phyloP scores from a whole-genome alignment of 1,140 invertebrate species.

The Atta cephalotes region DNA sequence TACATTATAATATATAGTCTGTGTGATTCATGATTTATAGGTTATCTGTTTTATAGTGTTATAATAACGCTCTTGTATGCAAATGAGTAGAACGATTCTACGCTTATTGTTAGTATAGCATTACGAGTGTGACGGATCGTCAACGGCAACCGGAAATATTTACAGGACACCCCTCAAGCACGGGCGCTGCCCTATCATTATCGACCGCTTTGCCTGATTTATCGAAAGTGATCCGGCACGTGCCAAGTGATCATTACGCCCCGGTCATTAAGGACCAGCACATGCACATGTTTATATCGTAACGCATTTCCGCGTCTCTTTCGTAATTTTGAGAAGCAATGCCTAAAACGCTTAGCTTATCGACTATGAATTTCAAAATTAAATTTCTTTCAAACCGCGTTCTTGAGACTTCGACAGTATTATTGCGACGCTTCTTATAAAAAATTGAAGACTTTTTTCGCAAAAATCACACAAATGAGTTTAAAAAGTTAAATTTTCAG shows the following conservation, averaged over 20 bases:
- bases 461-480: too few relatives aligned
- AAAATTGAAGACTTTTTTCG: not conserved
- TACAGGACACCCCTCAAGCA: constrained; percentile 37
- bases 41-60: constrained; percentile 24
- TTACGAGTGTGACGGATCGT: constrained; percentile 1
- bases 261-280: constrained; percentile 31
- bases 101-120: not conserved
- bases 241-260: constrained; percentile 63
- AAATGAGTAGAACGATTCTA: constrained; percentile 29
- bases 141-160: constrained; percentile 55
- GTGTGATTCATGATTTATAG: not conserved
- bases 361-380: not conserved
- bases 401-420: not conserved
- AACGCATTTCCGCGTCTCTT: constrained; percentile 24
- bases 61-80: constrained; percentile 1
- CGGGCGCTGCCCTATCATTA: constrained; percentile 55
- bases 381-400: not conserved
- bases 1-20: not conserved
- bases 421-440: not conserved
- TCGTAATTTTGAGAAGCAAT: not conserved
- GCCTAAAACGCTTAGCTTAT: not conserved
- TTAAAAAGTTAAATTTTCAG: too few relatives aligned
- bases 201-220: constrained; percentile 57
- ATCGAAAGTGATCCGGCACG: constrained; percentile 62
- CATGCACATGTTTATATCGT: constrained; percentile 21